Evolutionary conservation across 2,113 vertebrate genomes (phyloP), one percentile per base, ranked within the genome.

Genomic region (Calypte anna): DNA sequence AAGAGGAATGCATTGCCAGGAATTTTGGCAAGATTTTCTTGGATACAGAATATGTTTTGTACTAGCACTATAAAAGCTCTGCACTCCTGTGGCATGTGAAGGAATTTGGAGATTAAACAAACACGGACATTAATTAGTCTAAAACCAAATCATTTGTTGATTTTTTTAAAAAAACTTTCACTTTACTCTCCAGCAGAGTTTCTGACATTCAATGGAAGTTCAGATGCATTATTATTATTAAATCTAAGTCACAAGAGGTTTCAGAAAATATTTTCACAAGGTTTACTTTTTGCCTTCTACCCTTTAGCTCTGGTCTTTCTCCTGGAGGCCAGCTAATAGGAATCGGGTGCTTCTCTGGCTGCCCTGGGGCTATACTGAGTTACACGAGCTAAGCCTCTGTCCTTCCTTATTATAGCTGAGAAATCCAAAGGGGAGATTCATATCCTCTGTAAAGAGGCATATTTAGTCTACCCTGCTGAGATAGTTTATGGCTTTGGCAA

Each of bases 91-190:
- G 13, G 86, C 90, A 87, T 50, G 12, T 80, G 81, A 87, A 72
- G 74, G 96, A 96, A 96, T 95, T 90, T 78, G 23, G 66, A 97
- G 94, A 97, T 97, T 96, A 97, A 98, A 95, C 85, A 97, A 97
- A 97, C 38, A 88, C 43, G 59, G 54, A 28, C 74, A 89, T 96
- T 96, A 95, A 96, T 95, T 97, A 91, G 70, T 91, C 43, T 55
- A 55, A 96, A 94, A 76, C 24, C 7, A 5, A 70, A 53, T 86
- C 12, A 63, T 70, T 91, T 33, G 6, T 8, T 75, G n/a, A 5
- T 16, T 59, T 46, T 90, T 79, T 44, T 33, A 33, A 12, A 75
- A 51, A 54, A 54, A 46, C 20, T 63, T 55, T n/a, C 21, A 43
- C 12, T 50, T 27, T 78, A 62, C 62, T 55, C 21, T 63, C 66